These are phyloP conservation scores for Procavia capensis DNA, from an alignment of 2,113 vertebrate species.

Conservation along the genomic window DNA sequence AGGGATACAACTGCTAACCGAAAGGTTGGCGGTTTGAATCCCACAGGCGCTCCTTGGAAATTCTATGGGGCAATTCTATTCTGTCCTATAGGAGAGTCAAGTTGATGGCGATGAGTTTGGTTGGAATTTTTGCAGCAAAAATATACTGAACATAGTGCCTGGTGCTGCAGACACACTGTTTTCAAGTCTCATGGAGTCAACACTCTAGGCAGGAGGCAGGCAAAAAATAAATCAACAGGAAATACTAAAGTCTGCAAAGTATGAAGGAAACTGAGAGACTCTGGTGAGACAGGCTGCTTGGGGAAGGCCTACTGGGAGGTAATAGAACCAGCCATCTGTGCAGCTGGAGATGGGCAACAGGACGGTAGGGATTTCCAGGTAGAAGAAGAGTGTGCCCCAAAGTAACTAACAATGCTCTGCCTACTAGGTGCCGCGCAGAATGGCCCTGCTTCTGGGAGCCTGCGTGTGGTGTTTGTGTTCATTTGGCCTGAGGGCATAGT, in stretches of 20 bases:
- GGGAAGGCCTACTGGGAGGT: background rate
- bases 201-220: background rate
- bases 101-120: too few species aligned
- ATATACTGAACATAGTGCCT: too few species aligned
- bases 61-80: too few species aligned
- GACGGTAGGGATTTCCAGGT: background rate
- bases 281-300: background rate
- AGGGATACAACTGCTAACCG: too few species aligned
- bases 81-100: too few species aligned
- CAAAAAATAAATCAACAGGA: background rate
- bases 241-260: background rate
- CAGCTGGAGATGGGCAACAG: background rate
- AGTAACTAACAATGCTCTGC: accelerated
- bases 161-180: accelerated
- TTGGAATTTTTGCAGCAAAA: too few species aligned
- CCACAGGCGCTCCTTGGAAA: too few species aligned
- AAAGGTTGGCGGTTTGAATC: too few species aligned
- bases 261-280: background rate
- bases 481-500: background rate
- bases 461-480: background rate
- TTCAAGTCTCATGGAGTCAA: background rate
- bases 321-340: background rate
- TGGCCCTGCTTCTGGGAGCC: background rate
- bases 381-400: background rate
- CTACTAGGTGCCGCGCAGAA: background rate